Conservation (phyloP, 2,888 invertebrate genomes). For the Eumacrocentrus americanus region DNA sequence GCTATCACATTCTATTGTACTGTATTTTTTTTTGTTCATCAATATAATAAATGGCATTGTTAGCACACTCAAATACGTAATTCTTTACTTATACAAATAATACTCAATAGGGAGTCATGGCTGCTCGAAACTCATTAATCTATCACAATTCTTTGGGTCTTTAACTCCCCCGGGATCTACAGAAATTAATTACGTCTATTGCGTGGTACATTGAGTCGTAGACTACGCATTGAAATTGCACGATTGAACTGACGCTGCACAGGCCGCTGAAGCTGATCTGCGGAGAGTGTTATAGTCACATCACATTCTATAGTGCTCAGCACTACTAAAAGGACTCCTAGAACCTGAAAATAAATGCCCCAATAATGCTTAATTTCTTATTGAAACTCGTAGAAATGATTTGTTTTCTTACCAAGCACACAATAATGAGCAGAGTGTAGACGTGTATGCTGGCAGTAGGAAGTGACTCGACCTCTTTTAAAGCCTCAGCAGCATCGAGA, state of each 20-base stretch:
- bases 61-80: conserved; percentile 36
- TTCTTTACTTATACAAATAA: conserved; percentile 45
- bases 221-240: conserved; percentile 86
- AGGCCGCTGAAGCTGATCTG: conserved; percentile 55
- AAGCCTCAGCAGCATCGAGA: conserved; percentile 78
- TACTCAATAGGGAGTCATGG: conserved; percentile 43
- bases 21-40: conserved; percentile 38
- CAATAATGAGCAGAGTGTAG: conserved; percentile 85
- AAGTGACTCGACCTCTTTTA: conserved; percentile 82
- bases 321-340: conserved; percentile 83
- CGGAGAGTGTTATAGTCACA: conserved; percentile 50
- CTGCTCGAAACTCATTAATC: conserved; percentile 34
- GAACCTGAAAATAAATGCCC: conserved; percentile 74
- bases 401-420: conserved; percentile 73
- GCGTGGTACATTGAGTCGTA: conserved; percentile 63
- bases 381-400: neutral
- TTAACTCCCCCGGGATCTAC: neutral
- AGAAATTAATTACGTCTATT: conserved; percentile 57
- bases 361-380: conserved; percentile 2
- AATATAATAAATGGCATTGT: conserved; percentile 47
- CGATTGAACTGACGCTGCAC: conserved; percentile 85
- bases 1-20: conserved; percentile 38
- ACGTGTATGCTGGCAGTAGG: conserved; percentile 82
- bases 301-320: conserved; percentile 69
- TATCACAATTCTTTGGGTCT: conserved; percentile 35